Percentiles rank a stretch among this genome's conserved stretches.
phyloP scores from a whole-genome alignment of 2,113 vertebrate species.

The Aepyceros melampus region DNA sequence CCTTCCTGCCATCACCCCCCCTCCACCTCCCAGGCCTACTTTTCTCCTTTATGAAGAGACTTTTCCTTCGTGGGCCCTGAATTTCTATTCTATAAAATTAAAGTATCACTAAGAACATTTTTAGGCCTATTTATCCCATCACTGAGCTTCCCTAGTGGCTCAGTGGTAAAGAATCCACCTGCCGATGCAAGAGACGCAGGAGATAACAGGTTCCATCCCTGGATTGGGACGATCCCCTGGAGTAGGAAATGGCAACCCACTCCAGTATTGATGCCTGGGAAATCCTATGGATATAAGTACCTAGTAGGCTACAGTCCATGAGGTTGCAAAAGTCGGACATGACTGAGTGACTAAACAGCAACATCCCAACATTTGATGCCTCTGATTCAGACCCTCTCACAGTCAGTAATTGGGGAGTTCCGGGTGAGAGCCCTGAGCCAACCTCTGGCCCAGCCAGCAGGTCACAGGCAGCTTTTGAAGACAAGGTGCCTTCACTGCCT shows the following conservation, averaged over 20 bases:
- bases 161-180: background rate
- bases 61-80: background rate
- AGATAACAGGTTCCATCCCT: background rate
- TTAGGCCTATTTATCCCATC: background rate
- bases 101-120: background rate
- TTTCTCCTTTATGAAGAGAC: background rate
- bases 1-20: background rate
- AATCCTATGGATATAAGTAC: background rate
- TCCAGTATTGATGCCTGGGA: background rate
- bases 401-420: background rate
- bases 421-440: background rate
- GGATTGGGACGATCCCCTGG: background rate
- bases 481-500: background rate
- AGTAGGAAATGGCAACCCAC: background rate
- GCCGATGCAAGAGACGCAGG: background rate
- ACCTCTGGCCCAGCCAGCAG: background rate
- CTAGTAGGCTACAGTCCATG: background rate
- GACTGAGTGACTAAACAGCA: background rate
- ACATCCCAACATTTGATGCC: background rate
- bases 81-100: background rate
- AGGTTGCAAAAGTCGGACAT: background rate
- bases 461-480: background rate
- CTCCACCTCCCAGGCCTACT: background rate
- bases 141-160: background rate
- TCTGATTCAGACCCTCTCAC: background rate